Percentiles rank a stretch among this genome's conserved stretches.
Evolutionary conservation across 2,113 vertebrate species (phyloP).

Genomic region (Turdus rufiventris): DNA sequence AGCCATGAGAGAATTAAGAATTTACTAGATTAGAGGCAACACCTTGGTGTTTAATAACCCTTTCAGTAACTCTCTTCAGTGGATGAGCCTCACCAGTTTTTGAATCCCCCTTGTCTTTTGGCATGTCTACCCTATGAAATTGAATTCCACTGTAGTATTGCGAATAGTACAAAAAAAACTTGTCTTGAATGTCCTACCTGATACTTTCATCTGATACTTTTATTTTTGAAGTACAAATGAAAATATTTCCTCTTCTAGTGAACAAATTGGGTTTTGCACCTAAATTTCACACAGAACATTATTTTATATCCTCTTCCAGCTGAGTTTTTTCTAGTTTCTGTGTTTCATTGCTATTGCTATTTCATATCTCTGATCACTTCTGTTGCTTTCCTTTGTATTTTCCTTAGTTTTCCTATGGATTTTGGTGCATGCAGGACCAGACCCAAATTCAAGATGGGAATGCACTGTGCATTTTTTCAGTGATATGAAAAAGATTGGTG

Average conservation of each 20-base stretch:
- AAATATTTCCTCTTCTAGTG: not conserved
- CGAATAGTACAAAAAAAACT: not conserved
- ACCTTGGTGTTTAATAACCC: not conserved
- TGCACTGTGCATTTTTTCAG: not conserved
- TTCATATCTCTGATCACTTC: not conserved
- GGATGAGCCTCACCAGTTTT: not conserved
- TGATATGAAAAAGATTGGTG: not conserved
- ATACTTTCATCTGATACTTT: not conserved
- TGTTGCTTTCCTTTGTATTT: not conserved
- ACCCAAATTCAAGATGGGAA: not conserved
- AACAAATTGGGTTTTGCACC: accelerated
- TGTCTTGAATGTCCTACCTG: not conserved
- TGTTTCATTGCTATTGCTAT: not conserved
- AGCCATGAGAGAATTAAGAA: not conserved
- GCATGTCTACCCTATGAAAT: not conserved
- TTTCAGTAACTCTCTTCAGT: not conserved
- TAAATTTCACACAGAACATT: not conserved
- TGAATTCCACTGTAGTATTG: not conserved
- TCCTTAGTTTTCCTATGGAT: not conserved
- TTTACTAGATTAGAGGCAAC: not conserved
- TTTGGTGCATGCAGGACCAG: not conserved
- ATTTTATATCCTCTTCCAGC: not conserved
- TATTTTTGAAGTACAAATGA: not conserved
- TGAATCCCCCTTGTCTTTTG: not conserved
- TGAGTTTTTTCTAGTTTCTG: not conserved